These are phyloP conservation scores for Fragariocoptes setiger DNA, from an alignment of 1,140 invertebrate species.

Conservation along the genomic window DNA sequence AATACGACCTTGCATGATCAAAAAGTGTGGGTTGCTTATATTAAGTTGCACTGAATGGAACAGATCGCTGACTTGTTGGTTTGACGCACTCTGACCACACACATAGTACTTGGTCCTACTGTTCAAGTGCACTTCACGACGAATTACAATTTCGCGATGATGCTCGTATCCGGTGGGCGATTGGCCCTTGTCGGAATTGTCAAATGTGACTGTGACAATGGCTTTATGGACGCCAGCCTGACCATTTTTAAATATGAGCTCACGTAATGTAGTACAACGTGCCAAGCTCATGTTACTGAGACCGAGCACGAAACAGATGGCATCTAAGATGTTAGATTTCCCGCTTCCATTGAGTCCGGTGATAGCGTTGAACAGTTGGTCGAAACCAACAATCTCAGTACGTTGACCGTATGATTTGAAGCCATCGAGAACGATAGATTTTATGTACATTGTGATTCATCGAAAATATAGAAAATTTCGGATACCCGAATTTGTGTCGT, in stretches of 20 bases:
- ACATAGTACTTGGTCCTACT: constrained; percentile 63
- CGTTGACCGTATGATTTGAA: constrained; percentile 90
- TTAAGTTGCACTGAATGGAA: constrained; percentile 89
- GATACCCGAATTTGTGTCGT: no score
- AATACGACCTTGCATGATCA: constrained; percentile 98
- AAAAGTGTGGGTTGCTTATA: constrained; percentile 94
- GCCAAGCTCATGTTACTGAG: constrained; percentile 75
- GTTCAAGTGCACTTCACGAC: constrained; percentile 32
- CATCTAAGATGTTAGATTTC: constrained; percentile 92
- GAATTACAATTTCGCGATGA: constrained; percentile 65
- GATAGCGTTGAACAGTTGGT: constrained; percentile 84
- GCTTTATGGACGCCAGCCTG: constrained; percentile 85
- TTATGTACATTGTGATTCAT: constrained; percentile 55
- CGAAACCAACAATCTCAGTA: constrained; percentile 74
- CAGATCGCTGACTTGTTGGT: constrained; percentile 63
- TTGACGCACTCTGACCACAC: constrained; percentile 63
- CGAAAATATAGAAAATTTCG: no score
- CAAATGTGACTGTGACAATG: constrained; percentile 78
- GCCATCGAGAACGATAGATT: constrained; percentile 71
- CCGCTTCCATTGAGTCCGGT: constrained; percentile 92
- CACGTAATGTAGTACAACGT: constrained; percentile 36
- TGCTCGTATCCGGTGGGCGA: constrained; percentile 73
- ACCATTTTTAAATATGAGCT: constrained; percentile 86
- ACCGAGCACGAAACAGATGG: constrained; percentile 87
- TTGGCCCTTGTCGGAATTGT: constrained; percentile 49